These are phyloP conservation scores for Venusia cambrica DNA, from an alignment of 2,888 invertebrate species.

Conservation along the genomic window DNA sequence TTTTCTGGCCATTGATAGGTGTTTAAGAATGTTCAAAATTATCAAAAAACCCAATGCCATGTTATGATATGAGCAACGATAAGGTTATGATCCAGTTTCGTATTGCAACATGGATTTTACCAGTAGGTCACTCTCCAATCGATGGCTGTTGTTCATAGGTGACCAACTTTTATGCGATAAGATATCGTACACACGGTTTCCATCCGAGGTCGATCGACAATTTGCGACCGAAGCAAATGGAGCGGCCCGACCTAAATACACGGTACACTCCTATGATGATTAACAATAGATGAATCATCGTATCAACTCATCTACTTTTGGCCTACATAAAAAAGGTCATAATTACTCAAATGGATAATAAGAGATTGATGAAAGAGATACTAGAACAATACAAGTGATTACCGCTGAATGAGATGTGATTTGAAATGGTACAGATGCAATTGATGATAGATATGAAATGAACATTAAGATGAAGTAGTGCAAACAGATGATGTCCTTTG, in stretches of 20 bases:
- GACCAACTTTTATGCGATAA: constrained; percentile 57
- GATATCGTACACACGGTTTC: constrained; percentile 60
- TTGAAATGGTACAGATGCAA: constrained; percentile 6
- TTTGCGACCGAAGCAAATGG: constrained; percentile 74
- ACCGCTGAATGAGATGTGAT: constrained; percentile 13
- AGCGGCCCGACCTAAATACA: constrained; percentile 75
- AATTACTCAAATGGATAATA: constrained; percentile 29
- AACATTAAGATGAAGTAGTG: constrained; percentile 26
- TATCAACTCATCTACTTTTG: constrained; percentile 53
- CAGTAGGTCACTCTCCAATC: constrained; percentile 28
- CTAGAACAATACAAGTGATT: constrained; percentile 13
- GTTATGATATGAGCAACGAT: constrained; percentile 27
- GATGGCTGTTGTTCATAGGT: constrained; percentile 32
- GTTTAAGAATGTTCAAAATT: no score
- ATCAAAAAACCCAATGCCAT: constrained; percentile 21
- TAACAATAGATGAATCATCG: constrained; percentile 68
- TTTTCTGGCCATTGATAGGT: no score
- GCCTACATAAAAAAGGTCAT: constrained; percentile 44
- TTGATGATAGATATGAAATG: constrained; percentile 6
- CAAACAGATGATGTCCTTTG: no score
- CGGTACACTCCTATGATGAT: constrained; percentile 68
- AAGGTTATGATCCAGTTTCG: constrained; percentile 26
- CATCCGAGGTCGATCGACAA: constrained; percentile 73
- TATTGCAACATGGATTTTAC: constrained; percentile 27
- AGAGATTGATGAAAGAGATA: constrained; percentile 27